Conservation (phyloP, 2,113 vertebrate genomes). For the Pomatorhinus ruficollis region DNA sequence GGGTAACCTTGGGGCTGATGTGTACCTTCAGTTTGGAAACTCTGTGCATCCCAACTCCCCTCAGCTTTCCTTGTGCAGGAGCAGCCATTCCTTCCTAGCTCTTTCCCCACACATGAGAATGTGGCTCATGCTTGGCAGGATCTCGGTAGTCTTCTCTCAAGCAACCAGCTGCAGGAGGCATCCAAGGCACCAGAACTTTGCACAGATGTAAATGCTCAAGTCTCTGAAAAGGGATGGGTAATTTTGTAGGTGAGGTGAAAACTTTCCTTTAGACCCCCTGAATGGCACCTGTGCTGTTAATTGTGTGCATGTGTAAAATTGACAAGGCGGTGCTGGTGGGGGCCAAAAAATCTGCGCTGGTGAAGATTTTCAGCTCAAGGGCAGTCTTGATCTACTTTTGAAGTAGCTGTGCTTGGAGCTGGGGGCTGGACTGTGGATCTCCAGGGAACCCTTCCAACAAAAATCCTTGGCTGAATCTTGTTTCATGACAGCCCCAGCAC, state of each 20-base stretch:
- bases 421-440: not conserved
- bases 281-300: not conserved
- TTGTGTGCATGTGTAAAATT: fast-evolving
- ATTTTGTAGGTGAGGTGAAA: not conserved
- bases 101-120: fast-evolving
- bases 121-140: fast-evolving
- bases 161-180: not conserved
- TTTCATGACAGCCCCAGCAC: not conserved
- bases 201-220: not conserved
- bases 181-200: not conserved
- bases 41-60: not conserved
- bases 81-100: not conserved
- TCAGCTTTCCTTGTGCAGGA: not conserved
- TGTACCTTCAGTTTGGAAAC: not conserved
- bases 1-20: not conserved
- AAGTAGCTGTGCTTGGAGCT: not conserved
- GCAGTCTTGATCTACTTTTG: not conserved
- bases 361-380: not conserved
- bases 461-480: not conserved
- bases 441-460: not conserved
- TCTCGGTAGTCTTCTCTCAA: not conserved
- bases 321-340: not conserved
- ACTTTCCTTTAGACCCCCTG: not conserved
- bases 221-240: not conserved
- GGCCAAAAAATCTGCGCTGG: not conserved